Percentiles rank a stretch among this genome's conserved stretches.
These are phyloP conservation scores for Vicugna pacos DNA, from an alignment of 2,113 vertebrate genomes.

Conservation along the genomic window DNA sequence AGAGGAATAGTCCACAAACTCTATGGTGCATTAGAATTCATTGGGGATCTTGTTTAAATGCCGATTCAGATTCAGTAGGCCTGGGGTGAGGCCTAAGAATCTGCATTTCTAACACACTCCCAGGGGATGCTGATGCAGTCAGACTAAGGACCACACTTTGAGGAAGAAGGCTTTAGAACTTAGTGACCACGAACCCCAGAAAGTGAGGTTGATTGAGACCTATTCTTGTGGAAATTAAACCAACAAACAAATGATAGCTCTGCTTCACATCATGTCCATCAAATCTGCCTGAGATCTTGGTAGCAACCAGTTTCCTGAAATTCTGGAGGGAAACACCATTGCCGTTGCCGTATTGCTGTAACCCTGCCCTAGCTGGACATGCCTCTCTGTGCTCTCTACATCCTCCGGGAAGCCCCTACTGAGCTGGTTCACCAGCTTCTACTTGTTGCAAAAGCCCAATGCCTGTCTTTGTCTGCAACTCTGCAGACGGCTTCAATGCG, in stretches of 20 bases:
- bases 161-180: background rate
- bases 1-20: background rate
- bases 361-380: background rate
- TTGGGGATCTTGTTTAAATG: background rate
- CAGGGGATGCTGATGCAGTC: background rate
- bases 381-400: background rate
- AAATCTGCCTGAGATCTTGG: constrained; percentile 27
- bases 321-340: background rate
- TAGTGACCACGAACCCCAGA: background rate
- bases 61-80: background rate
- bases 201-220: constrained; percentile 12
- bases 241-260: constrained; percentile 2
- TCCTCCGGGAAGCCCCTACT: constrained; percentile 1
- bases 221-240: constrained; percentile 21
- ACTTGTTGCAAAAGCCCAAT: background rate
- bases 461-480: constrained; percentile 42
- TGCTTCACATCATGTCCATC: constrained; percentile 61
- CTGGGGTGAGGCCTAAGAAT: background rate
- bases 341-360: background rate
- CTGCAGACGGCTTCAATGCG: background rate
- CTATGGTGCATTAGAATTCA: background rate
- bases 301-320: constrained; percentile 62
- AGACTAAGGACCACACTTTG: background rate
- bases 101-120: background rate
- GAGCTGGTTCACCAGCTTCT: background rate